Evolutionary conservation across 2,888 invertebrate species (phyloP).

Genomic region (Phaonia tiefii): DNA sequence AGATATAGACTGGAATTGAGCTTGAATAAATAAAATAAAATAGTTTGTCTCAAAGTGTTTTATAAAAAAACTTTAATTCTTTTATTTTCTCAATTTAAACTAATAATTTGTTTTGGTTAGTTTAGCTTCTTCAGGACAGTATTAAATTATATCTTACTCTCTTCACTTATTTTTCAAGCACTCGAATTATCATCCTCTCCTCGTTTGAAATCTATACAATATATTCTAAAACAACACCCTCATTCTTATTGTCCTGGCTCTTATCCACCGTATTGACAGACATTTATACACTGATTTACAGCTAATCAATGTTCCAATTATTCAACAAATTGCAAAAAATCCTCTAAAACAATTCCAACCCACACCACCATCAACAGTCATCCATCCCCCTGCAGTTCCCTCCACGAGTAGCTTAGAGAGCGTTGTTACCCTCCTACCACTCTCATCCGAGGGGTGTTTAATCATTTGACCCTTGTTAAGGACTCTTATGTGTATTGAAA

Average conservation of each 20-base stretch:
- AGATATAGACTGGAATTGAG: too few relatives aligned
- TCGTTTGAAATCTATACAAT: too few relatives aligned
- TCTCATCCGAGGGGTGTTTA: slow-evolving; percentile 52
- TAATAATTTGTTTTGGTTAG: too few relatives aligned
- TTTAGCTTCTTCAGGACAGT: too few relatives aligned
- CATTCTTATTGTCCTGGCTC: slow-evolving; percentile 20
- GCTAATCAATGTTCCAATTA: slow-evolving; percentile 71
- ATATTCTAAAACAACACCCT: too few relatives aligned
- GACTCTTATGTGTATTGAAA: slow-evolving; percentile 16
- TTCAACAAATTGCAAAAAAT: slow-evolving; percentile 56
- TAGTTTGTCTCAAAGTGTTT: too few relatives aligned
- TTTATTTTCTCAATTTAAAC: too few relatives aligned
- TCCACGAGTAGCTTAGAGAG: not conserved
- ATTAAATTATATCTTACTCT: not conserved
- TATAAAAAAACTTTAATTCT: too few relatives aligned
- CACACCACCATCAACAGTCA: too few relatives aligned
- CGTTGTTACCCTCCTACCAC: not conserved
- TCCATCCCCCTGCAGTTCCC: slow-evolving; percentile 13
- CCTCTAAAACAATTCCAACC: slow-evolving; percentile 45
- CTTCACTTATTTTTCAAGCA: too few relatives aligned
- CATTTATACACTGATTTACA: slow-evolving; percentile 67
- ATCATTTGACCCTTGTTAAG: slow-evolving; percentile 60
- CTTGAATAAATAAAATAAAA: too few relatives aligned
- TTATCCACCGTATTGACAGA: slow-evolving; percentile 54
- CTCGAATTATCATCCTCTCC: too few relatives aligned